phyloP scores from a whole-genome alignment of 2,797 vertebrate species.

The Rhinoraja longicauda region DNA sequence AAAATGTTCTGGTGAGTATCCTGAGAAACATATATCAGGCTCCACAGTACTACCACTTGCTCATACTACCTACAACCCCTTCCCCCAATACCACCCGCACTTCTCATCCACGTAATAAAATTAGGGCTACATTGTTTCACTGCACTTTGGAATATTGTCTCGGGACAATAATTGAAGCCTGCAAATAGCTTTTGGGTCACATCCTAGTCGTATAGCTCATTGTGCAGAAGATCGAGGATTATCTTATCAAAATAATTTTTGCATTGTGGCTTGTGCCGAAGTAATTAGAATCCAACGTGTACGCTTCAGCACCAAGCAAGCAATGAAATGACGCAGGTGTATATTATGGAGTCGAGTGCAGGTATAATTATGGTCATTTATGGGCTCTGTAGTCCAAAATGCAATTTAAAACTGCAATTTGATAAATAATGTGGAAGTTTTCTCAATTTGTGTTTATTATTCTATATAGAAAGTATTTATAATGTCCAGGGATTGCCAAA shows the following conservation, averaged over 20 bases:
- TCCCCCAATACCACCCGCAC: too few relatives aligned
- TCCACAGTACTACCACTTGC: too few relatives aligned
- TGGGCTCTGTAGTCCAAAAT: neutral
- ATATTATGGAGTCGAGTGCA: neutral
- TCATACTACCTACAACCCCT: too few relatives aligned
- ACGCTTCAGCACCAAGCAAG: neutral
- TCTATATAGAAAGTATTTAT: neutral
- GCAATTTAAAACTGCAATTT: neutral
- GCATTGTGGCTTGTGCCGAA: neutral
- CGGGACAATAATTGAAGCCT: neutral
- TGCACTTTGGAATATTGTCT: too few relatives aligned
- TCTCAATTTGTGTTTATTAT: neutral
- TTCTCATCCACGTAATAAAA: neutral
- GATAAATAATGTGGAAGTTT: neutral
- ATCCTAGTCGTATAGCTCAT: neutral
- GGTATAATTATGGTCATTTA: neutral
- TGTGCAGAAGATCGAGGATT: neutral
- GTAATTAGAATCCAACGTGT: neutral
- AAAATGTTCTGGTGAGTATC: neutral
- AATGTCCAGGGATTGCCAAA: neutral
- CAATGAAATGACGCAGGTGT: neutral
- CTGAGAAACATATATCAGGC: neutral
- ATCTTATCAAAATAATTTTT: neutral
- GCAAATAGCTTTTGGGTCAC: neutral
- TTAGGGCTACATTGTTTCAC: neutral